Evolutionary conservation across 2,113 vertebrate genomes (phyloP).

Genomic region (Ornithorhynchus anatinus): DNA sequence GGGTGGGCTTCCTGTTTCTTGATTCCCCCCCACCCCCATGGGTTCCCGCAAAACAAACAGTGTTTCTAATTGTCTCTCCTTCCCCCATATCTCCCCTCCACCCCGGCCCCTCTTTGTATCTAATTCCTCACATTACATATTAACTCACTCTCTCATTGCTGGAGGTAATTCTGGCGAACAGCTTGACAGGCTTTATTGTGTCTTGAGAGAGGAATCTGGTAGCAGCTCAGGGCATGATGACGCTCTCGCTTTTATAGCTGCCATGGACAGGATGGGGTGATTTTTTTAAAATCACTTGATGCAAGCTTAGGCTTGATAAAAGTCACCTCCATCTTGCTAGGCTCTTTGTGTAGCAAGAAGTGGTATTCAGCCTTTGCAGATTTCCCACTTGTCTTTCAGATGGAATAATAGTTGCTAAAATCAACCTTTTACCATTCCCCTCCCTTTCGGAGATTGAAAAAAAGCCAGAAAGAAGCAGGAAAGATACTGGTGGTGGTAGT

Average conservation of each 20-base stretch:
- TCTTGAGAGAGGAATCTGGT: not conserved
- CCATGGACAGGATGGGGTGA: not conserved
- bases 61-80: not conserved
- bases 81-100: not conserved
- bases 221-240: not conserved
- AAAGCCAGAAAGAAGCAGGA: too few species aligned
- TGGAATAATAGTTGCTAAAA: too few species aligned
- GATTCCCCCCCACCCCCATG: not conserved
- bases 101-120: too few species aligned
- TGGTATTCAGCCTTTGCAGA: too few species aligned
- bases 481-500: too few species aligned
- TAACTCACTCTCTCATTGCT: slow-evolving; percentile 15
- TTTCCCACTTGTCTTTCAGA: too few species aligned
- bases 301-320: slow-evolving; percentile 17
- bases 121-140: slow-evolving; percentile 45
- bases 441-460: too few species aligned
- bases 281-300: not conserved
- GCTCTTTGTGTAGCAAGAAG: not conserved
- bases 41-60: slow-evolving; percentile 1
- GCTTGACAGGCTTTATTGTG: slow-evolving; percentile 33
- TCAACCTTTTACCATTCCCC: too few species aligned
- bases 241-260: not conserved
- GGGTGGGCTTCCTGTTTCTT: not conserved
- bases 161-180: slow-evolving; percentile 37
- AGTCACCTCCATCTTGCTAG: not conserved